A percentile compares a stretch with the other conserved stretches of the same genome.
Evolutionary conservation across 2,888 invertebrate species (phyloP).

Genomic region (Phragmatobia fuliginosa): DNA sequence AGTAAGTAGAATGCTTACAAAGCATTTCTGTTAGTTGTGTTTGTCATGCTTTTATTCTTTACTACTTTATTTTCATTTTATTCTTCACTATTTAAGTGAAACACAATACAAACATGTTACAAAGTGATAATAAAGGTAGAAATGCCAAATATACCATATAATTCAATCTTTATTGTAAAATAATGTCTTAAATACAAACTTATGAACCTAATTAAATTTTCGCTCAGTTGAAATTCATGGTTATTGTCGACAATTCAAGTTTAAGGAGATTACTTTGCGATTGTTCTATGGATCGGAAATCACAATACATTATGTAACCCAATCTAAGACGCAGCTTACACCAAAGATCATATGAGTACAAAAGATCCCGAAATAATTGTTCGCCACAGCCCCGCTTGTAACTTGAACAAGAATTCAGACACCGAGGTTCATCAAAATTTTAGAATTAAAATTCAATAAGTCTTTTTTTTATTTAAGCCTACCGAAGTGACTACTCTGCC

Average conservation of each 20-base stretch:
- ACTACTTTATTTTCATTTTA: background rate
- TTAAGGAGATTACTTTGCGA: constrained; percentile 45
- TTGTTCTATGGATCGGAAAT: constrained; percentile 39
- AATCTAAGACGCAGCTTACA: constrained; percentile 34
- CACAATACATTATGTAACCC: constrained; percentile 51
- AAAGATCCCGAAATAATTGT: constrained; percentile 54
- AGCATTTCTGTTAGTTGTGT: background rate
- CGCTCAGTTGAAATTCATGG: constrained; percentile 38
- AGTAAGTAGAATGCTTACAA: background rate
- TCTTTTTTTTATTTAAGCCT: too few species aligned
- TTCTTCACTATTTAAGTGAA: background rate
- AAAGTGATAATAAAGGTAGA: too few species aligned
- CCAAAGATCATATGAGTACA: constrained; percentile 55
- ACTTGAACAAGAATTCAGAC: constrained; percentile 55
- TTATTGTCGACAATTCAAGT: constrained; percentile 24
- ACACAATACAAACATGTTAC: too few species aligned
- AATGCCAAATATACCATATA: too few species aligned
- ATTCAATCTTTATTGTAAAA: too few species aligned
- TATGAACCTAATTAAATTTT: constrained; percentile 10
- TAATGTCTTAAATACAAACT: background rate
- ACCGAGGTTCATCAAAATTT: constrained; percentile 51
- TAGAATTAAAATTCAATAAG: too few species aligned
- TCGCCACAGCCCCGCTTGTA: constrained; percentile 37
- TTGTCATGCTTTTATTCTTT: background rate
- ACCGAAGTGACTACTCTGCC: too few species aligned